Conservation (phyloP, 2,888 invertebrate species). For the Agapostemon virescens region DNA sequence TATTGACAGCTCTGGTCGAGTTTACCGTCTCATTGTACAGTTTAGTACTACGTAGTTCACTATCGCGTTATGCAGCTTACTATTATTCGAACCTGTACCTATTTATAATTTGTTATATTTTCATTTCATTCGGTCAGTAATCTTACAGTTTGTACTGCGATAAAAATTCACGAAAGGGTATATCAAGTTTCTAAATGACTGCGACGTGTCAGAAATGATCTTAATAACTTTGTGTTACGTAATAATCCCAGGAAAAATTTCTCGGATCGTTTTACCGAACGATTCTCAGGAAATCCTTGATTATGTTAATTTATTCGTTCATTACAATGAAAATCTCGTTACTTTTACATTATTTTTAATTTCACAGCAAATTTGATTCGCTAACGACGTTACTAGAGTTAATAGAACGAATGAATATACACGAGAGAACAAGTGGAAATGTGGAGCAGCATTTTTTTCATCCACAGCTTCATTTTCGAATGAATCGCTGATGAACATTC, state of each 20-base stretch:
- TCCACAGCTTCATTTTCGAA: neutral
- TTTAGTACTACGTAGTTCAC: neutral
- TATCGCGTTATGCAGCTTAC: too few species aligned
- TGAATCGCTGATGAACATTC: neutral
- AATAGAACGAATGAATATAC: conserved; percentile 1
- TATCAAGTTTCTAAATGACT: too few species aligned
- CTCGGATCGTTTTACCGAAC: too few species aligned
- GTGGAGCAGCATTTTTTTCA: neutral
- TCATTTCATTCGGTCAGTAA: neutral
- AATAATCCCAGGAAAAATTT: too few species aligned
- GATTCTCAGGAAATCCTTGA: neutral
- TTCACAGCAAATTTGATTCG: neutral
- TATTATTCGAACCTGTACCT: neutral
- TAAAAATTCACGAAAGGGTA: too few species aligned
- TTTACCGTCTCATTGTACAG: neutral
- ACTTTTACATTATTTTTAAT: neutral
- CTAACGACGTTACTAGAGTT: neutral
- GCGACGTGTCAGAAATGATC: too few species aligned
- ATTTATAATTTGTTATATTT: neutral
- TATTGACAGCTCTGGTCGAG: neutral
- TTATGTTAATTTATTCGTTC: neutral
- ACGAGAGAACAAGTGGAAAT: neutral
- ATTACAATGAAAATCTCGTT: neutral
- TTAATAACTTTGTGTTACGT: too few species aligned
- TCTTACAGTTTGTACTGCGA: neutral